Evolutionary conservation across 1,140 invertebrate genomes (phyloP), one percentile per base, ranked within the genome.

Genomic region (Drosophila kanapiae): DNA sequence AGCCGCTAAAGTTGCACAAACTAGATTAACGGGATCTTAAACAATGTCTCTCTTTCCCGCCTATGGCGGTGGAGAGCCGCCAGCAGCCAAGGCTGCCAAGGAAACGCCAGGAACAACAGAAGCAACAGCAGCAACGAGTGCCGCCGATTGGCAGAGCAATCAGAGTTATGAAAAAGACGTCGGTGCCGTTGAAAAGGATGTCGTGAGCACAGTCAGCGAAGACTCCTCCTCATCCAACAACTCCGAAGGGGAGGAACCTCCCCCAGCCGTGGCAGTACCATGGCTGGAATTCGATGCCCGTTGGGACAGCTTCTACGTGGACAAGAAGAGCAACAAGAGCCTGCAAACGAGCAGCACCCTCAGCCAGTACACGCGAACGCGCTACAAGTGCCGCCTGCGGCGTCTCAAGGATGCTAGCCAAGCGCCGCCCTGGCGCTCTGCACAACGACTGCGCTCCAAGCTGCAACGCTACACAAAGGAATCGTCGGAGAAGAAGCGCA

Each of bases 261-360:
- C 23, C 23, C 23, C 23, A 1, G 23, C 23, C 23, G 23, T 23
- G 23, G 23, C 23, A 23, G 23, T 23, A 23, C 23, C 23, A 23
- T 23, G 23, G 23, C 23, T 23, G 11, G 85, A 93, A 31, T 87
- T 91, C 58, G 80, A 93, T 27, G 92, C 93, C n/a, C 53, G 5
- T 6, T n/a, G 92, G 27, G 93, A 94, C 67, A 75, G 94, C 40
- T 95, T 94, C 86, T 94, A 93, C 77, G 93, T 95, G 62, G 95
- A 95, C 61, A 94, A 93, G 74, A 84, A 75, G 8, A 64, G 95
- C 3, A 91, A 94, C 38, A 94, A 93, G 18, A 92, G 94, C 7
- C 91, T 92, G n/a, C 74, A 87, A n/a, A 91, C 92, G 60, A 18
- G 67, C 13, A 33, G 10, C 3, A 75, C 35, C 0, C 14, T 87